Conservation (phyloP, 2,797 vertebrate species). For the Melanotaenia boesemani region DNA sequence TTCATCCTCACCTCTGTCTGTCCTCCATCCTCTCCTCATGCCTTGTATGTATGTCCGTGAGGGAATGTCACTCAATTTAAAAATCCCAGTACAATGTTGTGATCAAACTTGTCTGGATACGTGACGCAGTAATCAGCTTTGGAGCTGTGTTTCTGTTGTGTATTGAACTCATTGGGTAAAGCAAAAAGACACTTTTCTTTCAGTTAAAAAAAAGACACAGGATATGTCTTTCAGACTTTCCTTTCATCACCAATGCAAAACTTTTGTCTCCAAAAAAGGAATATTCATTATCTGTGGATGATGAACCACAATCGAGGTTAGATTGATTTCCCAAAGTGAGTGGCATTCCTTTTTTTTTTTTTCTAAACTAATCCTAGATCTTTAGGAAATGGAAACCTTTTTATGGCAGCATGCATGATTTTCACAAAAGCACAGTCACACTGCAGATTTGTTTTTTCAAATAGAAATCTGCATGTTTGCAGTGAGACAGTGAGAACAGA, state of each 20-base stretch:
- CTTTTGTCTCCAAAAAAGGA: not conserved
- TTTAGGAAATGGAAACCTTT: constrained; percentile 21
- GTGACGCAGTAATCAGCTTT: not conserved
- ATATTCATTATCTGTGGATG: not conserved
- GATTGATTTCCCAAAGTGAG: constrained; percentile 25
- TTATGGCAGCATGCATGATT: constrained; percentile 51
- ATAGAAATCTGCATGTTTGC: constrained; percentile 2
- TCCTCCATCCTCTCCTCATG: constrained; percentile 2
- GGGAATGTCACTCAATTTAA: constrained; percentile 31
- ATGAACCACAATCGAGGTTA: not conserved
- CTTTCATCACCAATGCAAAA: not conserved
- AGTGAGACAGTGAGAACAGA: not conserved
- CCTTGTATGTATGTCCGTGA: not conserved
- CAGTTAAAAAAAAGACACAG: not conserved
- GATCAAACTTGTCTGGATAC: not conserved
- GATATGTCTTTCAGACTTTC: not conserved
- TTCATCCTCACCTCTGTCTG: constrained; percentile 22
- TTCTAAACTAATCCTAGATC: constrained; percentile 36
- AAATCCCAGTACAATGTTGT: not conserved
- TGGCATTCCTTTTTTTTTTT: constrained; percentile 14
- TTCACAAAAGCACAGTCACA: constrained; percentile 21
- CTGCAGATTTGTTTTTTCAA: constrained; percentile 2
- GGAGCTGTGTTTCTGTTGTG: not conserved
- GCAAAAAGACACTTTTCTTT: not conserved
- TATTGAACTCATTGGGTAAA: not conserved